Conservation (phyloP, 2,113 vertebrate species). For the Hipposideros armiger region DNA sequence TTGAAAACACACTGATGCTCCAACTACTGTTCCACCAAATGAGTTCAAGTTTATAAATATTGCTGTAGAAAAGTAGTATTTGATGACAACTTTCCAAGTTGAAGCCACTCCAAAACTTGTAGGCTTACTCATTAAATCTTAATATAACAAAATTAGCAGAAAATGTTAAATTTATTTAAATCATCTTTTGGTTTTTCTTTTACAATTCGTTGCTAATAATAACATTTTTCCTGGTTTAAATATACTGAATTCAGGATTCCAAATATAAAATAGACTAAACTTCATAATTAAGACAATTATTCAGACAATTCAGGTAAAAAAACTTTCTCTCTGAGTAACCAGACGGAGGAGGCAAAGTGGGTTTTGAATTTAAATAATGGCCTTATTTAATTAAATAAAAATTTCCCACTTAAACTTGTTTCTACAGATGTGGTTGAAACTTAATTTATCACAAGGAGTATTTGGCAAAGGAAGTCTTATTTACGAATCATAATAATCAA, state of each 20-base stretch:
- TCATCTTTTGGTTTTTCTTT: background rate
- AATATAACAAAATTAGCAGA: conserved; percentile 18
- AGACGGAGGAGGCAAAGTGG: background rate
- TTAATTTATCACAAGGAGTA: conserved; percentile 4
- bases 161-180: conserved; percentile 40
- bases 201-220: conserved; percentile 17
- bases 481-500: conserved; percentile 28
- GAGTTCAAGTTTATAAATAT: conserved; percentile 10
- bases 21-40: background rate
- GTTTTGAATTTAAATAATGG: background rate
- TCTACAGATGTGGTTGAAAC: background rate
- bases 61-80: background rate
- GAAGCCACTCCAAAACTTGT: background rate
- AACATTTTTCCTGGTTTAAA: conserved; percentile 37
- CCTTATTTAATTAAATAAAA: background rate
- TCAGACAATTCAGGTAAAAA: conserved; percentile 31
- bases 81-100: conserved; percentile 4
- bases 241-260: conserved; percentile 26
- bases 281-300: conserved; percentile 16
- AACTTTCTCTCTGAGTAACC: background rate
- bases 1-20: background rate
- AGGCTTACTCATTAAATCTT: conserved; percentile 36
- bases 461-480: background rate
- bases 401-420: conserved; percentile 49
- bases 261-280: conserved; percentile 16